A percentile compares a stretch with the other conserved stretches of the same genome.
Evolutionary conservation across 2,888 invertebrate genomes (phyloP).

Genomic region (Macroteleia sp.): DNA sequence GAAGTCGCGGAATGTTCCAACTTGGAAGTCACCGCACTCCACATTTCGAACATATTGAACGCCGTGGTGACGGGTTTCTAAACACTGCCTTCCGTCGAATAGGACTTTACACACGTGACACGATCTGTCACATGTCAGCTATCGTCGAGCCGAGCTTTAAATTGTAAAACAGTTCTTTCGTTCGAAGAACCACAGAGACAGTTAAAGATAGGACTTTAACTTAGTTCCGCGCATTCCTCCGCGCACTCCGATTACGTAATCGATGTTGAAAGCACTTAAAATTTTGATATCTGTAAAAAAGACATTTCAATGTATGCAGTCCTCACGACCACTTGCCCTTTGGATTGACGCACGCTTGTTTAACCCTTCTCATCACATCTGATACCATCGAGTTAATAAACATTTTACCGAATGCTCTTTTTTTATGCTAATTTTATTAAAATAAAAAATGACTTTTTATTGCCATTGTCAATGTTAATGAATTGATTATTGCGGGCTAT

Average conservation of each 20-base stretch:
- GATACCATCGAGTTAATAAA: no score
- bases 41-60: conserved; percentile 92
- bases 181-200: not conserved
- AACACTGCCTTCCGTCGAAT: conserved; percentile 43
- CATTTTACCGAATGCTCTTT: no score
- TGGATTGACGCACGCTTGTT: conserved; percentile 24
- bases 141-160: not conserved
- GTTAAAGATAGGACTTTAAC: conserved; percentile 6
- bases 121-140: conserved; percentile 49
- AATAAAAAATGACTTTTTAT: no score
- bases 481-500: no score
- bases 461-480: no score
- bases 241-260: not conserved
- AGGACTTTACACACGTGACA: conserved; percentile 30
- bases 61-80: conserved; percentile 79
- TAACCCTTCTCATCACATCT: no score
- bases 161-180: not conserved
- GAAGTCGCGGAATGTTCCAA: conserved; percentile 86
- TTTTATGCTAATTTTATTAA: no score
- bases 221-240: conserved; percentile 3
- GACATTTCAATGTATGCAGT: not conserved
- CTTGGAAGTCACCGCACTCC: conserved; percentile 91
- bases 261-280: conserved; percentile 9
- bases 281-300: conserved; percentile 37
- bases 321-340: not conserved